A percentile compares a stretch with the other conserved stretches of the same genome.
phyloP scores from a whole-genome alignment of 2,888 invertebrate genomes.

The Sipha maydis region DNA sequence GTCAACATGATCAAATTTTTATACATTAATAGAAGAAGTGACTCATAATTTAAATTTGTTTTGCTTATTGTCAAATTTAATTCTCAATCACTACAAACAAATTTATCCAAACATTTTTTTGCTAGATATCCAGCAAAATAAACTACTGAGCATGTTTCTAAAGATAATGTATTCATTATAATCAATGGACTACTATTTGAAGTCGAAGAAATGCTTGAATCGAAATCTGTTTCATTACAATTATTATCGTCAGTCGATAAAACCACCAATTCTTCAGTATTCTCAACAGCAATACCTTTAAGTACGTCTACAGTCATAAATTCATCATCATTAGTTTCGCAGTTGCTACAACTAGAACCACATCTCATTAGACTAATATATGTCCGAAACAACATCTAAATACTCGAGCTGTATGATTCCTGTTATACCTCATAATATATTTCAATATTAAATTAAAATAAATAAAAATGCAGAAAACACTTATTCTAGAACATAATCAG shows the following conservation, averaged over 20 bases:
- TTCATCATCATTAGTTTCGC: not conserved
- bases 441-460: not conserved
- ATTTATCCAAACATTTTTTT: no score
- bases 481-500: not conserved
- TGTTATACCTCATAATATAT: not conserved
- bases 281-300: not conserved
- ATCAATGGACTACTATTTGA: not conserved
- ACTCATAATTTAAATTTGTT: no score
- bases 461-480: not conserved
- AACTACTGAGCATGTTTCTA: no score
- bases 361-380: constrained; percentile 5
- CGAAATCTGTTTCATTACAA: not conserved
- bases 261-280: not conserved
- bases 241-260: not conserved
- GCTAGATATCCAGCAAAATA: no score
- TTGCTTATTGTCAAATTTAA: no score
- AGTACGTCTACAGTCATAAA: not conserved
- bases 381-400: constrained; percentile 8
- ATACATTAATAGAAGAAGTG: no score
- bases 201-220: not conserved
- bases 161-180: no score
- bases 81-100: no score
- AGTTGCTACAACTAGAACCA: constrained; percentile 5
- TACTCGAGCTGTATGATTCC: not conserved
- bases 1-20: no score